phyloP scores from a whole-genome alignment of 2,888 invertebrate genomes.

The Sycophila texana region DNA sequence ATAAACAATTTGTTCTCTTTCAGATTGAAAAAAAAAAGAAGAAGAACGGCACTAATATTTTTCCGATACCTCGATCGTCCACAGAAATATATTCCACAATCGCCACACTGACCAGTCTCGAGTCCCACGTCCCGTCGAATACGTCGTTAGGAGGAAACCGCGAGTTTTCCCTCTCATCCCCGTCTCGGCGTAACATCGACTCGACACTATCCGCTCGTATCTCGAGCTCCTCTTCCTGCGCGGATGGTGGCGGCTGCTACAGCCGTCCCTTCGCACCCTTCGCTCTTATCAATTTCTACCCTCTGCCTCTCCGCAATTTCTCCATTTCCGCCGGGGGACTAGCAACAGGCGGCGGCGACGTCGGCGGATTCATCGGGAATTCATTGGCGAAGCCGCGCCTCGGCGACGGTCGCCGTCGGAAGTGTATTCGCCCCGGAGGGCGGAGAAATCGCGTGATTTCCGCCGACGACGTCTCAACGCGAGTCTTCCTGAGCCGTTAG shows the following conservation, averaged over 20 bases:
- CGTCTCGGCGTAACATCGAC: neutral
- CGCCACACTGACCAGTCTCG: no score
- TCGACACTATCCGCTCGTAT: no score
- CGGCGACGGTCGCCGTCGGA: conserved; percentile 5
- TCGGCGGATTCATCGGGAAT: conserved; percentile 32
- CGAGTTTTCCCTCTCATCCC: conserved; percentile 15
- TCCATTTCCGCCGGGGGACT: conserved; percentile 14
- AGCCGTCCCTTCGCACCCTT: neutral
- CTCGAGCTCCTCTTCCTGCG: no score
- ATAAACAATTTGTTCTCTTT: neutral
- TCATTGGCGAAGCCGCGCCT: conserved; percentile 16
- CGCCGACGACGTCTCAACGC: neutral
- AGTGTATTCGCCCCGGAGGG: conserved; percentile 17
- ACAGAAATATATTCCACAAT: neutral
- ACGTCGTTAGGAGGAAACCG: conserved; percentile 13
- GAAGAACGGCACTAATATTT: no score
- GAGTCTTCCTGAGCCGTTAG: neutral
- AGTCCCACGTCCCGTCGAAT: neutral
- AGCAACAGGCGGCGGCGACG: conserved; percentile 10
- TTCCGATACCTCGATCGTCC: no score
- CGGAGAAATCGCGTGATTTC: neutral
- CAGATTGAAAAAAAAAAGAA: no score
- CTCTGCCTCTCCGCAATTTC: conserved; percentile 23
- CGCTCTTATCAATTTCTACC: conserved; percentile 43
- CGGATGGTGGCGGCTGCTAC: no score